phyloP scores from a whole-genome alignment of 2,888 invertebrate species.

The Yponomeuta cagnagella region DNA sequence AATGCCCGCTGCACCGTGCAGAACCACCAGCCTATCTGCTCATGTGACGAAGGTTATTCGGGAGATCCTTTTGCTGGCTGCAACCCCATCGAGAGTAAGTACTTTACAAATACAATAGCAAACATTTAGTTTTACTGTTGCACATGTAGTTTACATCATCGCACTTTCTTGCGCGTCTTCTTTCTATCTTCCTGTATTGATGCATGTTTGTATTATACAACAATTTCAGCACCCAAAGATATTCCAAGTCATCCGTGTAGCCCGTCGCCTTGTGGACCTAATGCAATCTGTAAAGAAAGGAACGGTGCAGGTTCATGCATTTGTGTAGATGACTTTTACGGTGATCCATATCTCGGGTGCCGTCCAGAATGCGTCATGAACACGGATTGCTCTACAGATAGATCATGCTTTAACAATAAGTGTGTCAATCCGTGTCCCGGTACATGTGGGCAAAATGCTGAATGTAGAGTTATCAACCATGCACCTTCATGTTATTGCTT shows the following conservation, averaged over 20 bases:
- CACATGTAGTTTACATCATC: neutral
- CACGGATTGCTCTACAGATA: constrained; percentile 81
- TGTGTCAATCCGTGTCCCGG: constrained; percentile 87
- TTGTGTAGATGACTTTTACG: constrained; percentile 83
- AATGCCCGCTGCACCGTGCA: constrained; percentile 84
- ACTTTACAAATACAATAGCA: neutral
- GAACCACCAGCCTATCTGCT: constrained; percentile 85
- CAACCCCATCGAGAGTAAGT: constrained; percentile 75
- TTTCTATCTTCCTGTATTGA: constrained; percentile 22
- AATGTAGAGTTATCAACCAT: constrained; percentile 84
- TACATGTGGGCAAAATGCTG: constrained; percentile 85
- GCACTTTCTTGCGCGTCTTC: constrained; percentile 18
- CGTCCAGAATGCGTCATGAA: constrained; percentile 89
- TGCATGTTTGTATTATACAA: constrained; percentile 29
- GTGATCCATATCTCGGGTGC: constrained; percentile 86
- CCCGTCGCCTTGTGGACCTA: constrained; percentile 87
- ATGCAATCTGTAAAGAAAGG: constrained; percentile 84
- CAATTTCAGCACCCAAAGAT: constrained; percentile 72
- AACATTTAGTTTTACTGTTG: neutral
- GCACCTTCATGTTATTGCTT: constrained; percentile 86
- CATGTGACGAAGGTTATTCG: constrained; percentile 82
- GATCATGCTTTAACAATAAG: constrained; percentile 85
- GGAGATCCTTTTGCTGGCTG: constrained; percentile 89
- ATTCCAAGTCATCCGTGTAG: constrained; percentile 82
- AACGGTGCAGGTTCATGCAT: constrained; percentile 85